Evolutionary conservation across 2,888 invertebrate species (phyloP), one percentile per base, ranked within the genome.

Genomic region (Aphodius granarius): DNA sequence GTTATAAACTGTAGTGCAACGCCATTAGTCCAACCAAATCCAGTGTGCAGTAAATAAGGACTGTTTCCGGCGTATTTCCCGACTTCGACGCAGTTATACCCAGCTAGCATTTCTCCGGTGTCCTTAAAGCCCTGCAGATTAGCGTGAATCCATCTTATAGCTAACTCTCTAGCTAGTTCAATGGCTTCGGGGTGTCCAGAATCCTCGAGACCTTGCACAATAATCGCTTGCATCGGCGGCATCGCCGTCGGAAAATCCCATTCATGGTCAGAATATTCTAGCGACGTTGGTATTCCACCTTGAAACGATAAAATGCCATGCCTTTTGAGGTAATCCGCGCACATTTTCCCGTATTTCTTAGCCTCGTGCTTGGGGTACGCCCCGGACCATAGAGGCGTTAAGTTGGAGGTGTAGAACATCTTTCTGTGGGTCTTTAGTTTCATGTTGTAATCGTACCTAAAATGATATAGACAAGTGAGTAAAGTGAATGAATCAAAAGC

Each of bases 171-270:
- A 0, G 95, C 94, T 76, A 92, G 81, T 15, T 89, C 83, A 72
- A 88, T 85, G 0, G 92, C 92, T 81, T 91, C 89, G 0, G 83
- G 79, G 15, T 89, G 89, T 0, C 88, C 89, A 5, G 92, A 75
- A 63, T 76, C 75, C 5, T 76, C 76, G 77, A 95, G 86, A 2
- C 92, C 92, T 83, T 92, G 90, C 2, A 95, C 91, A 0, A 94
- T 87, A 73, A 95, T 90, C 82, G 94, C 93, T 78, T 95, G 93
- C 66, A 94, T 89, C 2, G 96, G 96, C 0, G 96, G 93, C 96
- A 96, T 96, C 0, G 94, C 94, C 83, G 96, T 96, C 0, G 95
- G 94, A 82, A 91, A 92, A 84, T 95, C 94, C 95, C 95, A 94
- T 84, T 95, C 93, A 84, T 94, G 92, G 0, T 92, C 92, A 9